Evolutionary conservation across 2,888 invertebrate genomes (phyloP).

Genomic region (Epiblema foenella): DNA sequence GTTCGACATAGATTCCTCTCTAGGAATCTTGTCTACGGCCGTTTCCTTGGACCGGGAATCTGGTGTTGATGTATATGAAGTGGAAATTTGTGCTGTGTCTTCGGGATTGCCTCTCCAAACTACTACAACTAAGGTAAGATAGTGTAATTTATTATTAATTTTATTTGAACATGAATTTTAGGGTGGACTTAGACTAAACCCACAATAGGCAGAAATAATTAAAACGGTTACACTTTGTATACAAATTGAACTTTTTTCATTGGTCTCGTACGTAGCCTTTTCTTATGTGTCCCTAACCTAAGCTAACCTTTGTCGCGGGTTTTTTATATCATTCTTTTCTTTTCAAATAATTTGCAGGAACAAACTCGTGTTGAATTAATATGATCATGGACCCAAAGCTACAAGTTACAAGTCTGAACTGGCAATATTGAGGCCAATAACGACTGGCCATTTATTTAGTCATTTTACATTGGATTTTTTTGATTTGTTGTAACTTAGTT

Average conservation of each 20-base stretch:
- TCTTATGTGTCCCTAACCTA: no score
- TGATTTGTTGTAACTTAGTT: neutral
- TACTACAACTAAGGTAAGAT: constrained; percentile 92
- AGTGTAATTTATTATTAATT: neutral
- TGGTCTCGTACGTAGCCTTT: neutral
- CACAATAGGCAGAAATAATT: neutral
- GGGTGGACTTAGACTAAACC: no score
- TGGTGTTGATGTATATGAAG: constrained; percentile 92
- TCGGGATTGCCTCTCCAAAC: constrained; percentile 89
- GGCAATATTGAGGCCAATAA: no score
- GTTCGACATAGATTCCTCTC: constrained; percentile 95
- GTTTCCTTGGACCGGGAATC: constrained; percentile 93
- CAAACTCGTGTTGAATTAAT: no score
- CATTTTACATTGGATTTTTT: neutral
- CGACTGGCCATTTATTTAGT: no score
- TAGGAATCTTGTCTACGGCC: constrained; percentile 95
- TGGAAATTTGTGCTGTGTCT: constrained; percentile 94
- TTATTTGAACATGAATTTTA: neutral
- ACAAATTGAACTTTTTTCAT: neutral
- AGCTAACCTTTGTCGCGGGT: no score
- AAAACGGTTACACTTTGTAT: neutral
- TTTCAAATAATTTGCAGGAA: no score
- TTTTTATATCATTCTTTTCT: no score
- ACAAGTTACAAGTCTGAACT: no score
- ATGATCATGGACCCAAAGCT: no score